Percentiles rank a stretch among this genome's conserved stretches.
phyloP scores from a whole-genome alignment of 53 echinoderm and acorn worm species.

The Crossaster papposus region DNA sequence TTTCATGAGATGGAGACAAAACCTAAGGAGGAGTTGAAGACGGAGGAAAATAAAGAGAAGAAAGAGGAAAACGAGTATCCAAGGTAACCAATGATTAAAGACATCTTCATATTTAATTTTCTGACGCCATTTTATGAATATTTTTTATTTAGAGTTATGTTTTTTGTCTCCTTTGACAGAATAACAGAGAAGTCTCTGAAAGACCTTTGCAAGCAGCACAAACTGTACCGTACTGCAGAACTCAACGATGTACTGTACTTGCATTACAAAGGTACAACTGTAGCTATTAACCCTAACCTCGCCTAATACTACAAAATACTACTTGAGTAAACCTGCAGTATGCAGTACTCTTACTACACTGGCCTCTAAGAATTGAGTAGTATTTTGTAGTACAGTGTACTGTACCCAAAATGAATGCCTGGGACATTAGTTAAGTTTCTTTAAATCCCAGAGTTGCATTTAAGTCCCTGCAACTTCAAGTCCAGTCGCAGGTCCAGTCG shows the following conservation, averaged over 20 bases:
- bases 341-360: no score
- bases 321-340: no score
- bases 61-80: constrained; percentile 68
- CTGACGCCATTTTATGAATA: not conserved
- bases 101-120: not conserved
- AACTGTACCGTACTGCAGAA: constrained; percentile 89
- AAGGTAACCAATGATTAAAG: constrained; percentile 41
- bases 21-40: constrained; percentile 25
- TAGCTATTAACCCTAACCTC: no score
- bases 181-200: constrained; percentile 80
- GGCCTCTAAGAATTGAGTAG: no score
- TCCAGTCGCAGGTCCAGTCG: no score
- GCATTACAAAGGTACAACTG: constrained; percentile 86
- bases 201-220: constrained; percentile 81
- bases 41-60: constrained; percentile 14
- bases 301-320: no score
- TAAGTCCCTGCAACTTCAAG: no score
- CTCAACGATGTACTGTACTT: constrained; percentile 94
- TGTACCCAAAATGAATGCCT: no score
- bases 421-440: no score
- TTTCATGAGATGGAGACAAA: not conserved
- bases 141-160: not conserved
- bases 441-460: no score
- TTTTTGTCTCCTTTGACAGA: constrained; percentile 29
- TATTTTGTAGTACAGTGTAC: no score